These are phyloP conservation scores for Anoplolepis gracilipes DNA, from an alignment of 1,140 invertebrate genomes.

Conservation along the genomic window DNA sequence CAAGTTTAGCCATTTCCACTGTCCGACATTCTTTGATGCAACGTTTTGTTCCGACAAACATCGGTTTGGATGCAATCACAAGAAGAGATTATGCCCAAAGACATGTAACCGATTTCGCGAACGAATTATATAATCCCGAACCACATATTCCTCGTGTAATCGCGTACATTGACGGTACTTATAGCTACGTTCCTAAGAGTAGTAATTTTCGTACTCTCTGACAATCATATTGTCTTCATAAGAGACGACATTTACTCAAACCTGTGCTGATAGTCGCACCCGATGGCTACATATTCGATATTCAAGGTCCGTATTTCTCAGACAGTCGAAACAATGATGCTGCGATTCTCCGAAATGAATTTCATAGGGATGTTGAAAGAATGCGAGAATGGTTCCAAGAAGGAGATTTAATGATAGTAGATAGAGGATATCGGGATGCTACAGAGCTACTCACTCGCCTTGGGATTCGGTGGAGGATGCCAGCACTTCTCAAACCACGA, in stretches of 20 bases:
- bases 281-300: background rate
- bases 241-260: background rate
- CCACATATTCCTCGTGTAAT: background rate
- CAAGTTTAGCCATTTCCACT: background rate
- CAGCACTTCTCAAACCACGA: background rate
- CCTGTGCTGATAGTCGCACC: background rate
- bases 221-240: background rate
- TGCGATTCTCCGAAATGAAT: background rate
- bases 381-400: background rate
- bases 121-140: background rate
- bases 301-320: slow-evolving; percentile 1
- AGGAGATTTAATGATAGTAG: background rate
- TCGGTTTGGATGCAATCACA: background rate
- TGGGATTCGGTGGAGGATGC: background rate
- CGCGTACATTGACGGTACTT: background rate
- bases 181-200: background rate
- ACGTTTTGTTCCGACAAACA: background rate
- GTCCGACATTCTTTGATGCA: background rate
- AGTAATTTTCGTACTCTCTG: background rate
- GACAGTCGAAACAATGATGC: background rate
- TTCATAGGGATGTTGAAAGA: background rate
- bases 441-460: background rate
- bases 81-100: background rate
- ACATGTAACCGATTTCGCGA: background rate
- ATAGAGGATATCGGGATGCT: background rate